phyloP scores from a whole-genome alignment of 2,888 invertebrate genomes.

The Synanthedon myopaeformis region DNA sequence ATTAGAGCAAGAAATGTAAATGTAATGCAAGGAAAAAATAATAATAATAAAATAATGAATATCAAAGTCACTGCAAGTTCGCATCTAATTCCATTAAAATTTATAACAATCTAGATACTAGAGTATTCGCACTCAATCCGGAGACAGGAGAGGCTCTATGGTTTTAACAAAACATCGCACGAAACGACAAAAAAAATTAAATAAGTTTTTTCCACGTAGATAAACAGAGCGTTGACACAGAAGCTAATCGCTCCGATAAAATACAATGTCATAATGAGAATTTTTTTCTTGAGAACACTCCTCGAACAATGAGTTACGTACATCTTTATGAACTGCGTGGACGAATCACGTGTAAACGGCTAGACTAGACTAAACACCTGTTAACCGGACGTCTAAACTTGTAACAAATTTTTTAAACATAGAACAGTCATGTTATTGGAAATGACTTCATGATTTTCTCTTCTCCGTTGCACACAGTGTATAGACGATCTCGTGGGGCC shows the following conservation, averaged over 20 bases:
- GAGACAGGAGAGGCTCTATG: too few species aligned
- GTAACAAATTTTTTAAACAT: slow-evolving; percentile 19
- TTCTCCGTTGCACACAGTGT: slow-evolving; percentile 28
- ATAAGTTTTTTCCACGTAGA: too few species aligned
- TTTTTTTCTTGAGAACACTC: background rate
- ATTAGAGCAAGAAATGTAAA: too few species aligned
- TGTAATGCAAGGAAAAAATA: too few species aligned
- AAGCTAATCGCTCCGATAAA: background rate
- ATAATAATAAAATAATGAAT: too few species aligned
- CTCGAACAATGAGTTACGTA: background rate
- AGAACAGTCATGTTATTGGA: slow-evolving; percentile 32
- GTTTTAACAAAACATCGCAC: too few species aligned
- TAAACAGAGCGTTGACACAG: background rate
- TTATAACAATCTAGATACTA: too few species aligned
- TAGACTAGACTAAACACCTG: background rate
- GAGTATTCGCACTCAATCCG: too few species aligned
- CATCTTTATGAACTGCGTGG: background rate
- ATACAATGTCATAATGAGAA: background rate
- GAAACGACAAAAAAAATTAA: too few species aligned
- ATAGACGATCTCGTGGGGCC: slow-evolving; percentile 7
- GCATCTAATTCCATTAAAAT: too few species aligned
- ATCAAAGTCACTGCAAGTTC: too few species aligned
- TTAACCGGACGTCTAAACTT: background rate
- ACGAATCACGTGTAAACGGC: background rate
- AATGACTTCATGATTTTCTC: slow-evolving; percentile 51